Evolutionary conservation across 1,140 invertebrate species (phyloP).

Genomic region (Pomacea maculata): DNA sequence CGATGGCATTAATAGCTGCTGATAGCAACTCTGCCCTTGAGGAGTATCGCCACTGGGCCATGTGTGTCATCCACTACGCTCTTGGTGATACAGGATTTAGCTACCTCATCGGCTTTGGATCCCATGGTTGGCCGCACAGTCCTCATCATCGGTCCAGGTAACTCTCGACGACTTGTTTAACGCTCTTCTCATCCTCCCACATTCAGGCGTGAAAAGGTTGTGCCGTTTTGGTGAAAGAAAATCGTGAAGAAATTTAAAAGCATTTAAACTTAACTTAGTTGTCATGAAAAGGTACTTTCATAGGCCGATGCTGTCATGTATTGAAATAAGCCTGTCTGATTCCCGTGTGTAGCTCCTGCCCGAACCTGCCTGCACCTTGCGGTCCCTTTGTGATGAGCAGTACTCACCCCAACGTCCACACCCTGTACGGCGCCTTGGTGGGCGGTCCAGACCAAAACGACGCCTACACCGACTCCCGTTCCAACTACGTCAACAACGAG

Average conservation of each 20-base stretch:
- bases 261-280: no score
- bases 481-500: constrained; percentile 58
- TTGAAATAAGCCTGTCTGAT: no score
- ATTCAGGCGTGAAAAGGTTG: no score
- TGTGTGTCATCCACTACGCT: constrained; percentile 73
- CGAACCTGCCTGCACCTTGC: constrained; percentile 41
- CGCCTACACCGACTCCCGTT: constrained; percentile 47
- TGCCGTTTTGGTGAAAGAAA: no score
- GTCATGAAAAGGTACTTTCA: no score
- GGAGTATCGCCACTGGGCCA: constrained; percentile 69
- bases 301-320: no score
- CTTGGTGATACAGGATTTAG: constrained; percentile 72
- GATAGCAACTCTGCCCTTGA: constrained; percentile 40
- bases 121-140: constrained; percentile 69
- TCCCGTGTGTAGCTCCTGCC: constrained; percentile 42
- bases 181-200: background rate
- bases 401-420: constrained; percentile 37
- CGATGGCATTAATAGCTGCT: constrained; percentile 56
- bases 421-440: constrained; percentile 53
- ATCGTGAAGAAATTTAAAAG: no score
- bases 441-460: constrained; percentile 57
- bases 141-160: constrained; percentile 57
- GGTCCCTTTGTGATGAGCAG: constrained; percentile 12
- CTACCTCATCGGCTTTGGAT: constrained; percentile 74
- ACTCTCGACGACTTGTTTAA: background rate